Percentiles rank a stretch among this genome's conserved stretches.
These are phyloP conservation scores for Podocnemis expansa DNA, from an alignment of 2,113 vertebrate genomes.

Conservation along the genomic window DNA sequence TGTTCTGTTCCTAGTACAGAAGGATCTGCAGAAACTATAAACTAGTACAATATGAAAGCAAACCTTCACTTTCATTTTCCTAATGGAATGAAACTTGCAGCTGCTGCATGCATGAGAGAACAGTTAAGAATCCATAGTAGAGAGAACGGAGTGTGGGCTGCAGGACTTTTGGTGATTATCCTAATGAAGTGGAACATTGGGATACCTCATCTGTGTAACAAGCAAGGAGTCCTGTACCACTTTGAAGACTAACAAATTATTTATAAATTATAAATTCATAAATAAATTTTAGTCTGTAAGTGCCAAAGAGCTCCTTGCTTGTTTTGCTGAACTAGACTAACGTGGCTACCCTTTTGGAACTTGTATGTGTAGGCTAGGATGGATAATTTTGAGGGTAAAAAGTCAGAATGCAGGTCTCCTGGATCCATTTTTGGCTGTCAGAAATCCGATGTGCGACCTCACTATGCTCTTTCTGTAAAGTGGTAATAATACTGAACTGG, in stretches of 20 bases:
- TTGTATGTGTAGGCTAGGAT: background rate
- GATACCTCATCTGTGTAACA: background rate
- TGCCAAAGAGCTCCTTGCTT: too few relatives aligned
- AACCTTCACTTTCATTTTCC: background rate
- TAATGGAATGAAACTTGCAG: background rate
- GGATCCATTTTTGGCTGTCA: background rate
- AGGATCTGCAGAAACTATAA: background rate
- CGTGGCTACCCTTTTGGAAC: too few relatives aligned
- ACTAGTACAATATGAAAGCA: accelerated
- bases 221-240: too few relatives aligned
- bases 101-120: background rate
- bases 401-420: background rate
- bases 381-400: background rate
- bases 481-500: background rate
- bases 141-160: background rate
- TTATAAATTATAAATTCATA: too few relatives aligned
- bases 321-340: too few relatives aligned
- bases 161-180: background rate
- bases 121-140: background rate
- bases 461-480: background rate
- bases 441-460: background rate
- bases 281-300: too few relatives aligned
- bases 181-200: background rate
- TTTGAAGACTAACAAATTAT: too few relatives aligned
- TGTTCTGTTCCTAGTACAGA: background rate